Conservation (phyloP, 2,888 invertebrate genomes). For the Lithodes maja region DNA sequence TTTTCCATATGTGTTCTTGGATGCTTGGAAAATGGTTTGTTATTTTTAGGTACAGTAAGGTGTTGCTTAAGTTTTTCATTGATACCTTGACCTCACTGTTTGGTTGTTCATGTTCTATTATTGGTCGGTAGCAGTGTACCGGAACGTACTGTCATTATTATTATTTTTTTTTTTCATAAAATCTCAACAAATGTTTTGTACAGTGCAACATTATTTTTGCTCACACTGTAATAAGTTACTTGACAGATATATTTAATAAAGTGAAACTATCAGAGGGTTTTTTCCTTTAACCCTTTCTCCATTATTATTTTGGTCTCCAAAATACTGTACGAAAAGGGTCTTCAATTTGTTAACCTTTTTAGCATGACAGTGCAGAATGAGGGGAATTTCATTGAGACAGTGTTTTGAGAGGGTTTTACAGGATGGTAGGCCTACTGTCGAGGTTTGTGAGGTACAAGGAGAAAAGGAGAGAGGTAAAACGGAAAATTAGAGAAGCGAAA, state of each 20-base stretch:
- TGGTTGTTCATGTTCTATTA: constrained; percentile 55
- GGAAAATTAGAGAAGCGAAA: too few relatives aligned
- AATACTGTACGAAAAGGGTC: neutral
- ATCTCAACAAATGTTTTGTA: constrained; percentile 63
- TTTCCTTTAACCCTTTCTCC: neutral
- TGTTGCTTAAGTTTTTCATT: constrained; percentile 64
- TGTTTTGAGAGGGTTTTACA: neutral
- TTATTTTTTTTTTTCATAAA: constrained; percentile 46
- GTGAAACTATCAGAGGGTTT: constrained; percentile 58
- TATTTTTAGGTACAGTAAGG: constrained; percentile 59
- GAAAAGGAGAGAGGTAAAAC: too few relatives aligned
- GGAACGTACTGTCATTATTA: constrained; percentile 47
- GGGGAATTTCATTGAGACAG: neutral
- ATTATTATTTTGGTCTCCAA: neutral
- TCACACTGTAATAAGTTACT: constrained; percentile 68
- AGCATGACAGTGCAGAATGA: neutral
- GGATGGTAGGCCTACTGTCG: neutral
- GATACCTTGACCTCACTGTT: constrained; percentile 47
- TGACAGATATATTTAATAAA: constrained; percentile 68
- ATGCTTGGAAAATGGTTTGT: constrained; percentile 56
- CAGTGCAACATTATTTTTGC: constrained; percentile 68
- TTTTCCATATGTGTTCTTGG: constrained; percentile 65
- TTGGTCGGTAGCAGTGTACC: constrained; percentile 64
- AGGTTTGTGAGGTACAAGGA: too few relatives aligned
- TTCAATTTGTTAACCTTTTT: neutral